Base-by-base conservation (phyloP, 2,888 invertebrate genomes). In the Prostheceraeus crozeri region DNA sequence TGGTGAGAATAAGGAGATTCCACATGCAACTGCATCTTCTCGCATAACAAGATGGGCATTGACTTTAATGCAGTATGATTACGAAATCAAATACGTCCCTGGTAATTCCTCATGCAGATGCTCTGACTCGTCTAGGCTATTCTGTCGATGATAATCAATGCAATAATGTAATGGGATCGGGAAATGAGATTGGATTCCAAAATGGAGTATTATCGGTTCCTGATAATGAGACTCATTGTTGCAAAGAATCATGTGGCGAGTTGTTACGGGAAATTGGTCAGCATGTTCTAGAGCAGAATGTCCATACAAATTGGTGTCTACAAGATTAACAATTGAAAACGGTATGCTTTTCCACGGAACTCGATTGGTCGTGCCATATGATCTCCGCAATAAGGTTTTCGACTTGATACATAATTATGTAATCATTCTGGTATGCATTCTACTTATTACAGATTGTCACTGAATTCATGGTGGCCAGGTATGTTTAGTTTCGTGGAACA, bases 91-190 rank as follows among this genome's bases (percentile, higher is more conserved):
- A 23, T 56, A 56, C 57, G 27, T 56, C 19, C 54, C n/a, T 21
- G 56, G 56, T 19, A 40, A 60, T 59, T 3, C 59, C 57, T 55
- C 59, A 58, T 57, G 60, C 57, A 28, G 57, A 57, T 58, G 57
- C 57, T 6, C 25, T 57, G 59, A 58, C 57, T 6, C 27, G 52
- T n/a, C n/a, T 51, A 14, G 27, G 25, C 6, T 51, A 23, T 51
- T 28, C 23, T 51, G 23, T 23, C 52, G 6, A 31, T 21, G 52
- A 51, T n/a, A n/a, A n/a, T n/a, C n/a, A n/a, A n/a, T n/a, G n/a
- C n/a, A n/a, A n/a, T n/a, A n/a, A n/a, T n/a, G n/a, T n/a, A n/a
- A n/a, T n/a, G n/a, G n/a, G n/a, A n/a, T n/a, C n/a, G n/a, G n/a
- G n/a, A n/a, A n/a, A n/a, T n/a, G n/a, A n/a, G n/a, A n/a, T n/a